phyloP scores from a whole-genome alignment of 2,113 vertebrate genomes.

The Calyptommatus sinebrachiatus region DNA sequence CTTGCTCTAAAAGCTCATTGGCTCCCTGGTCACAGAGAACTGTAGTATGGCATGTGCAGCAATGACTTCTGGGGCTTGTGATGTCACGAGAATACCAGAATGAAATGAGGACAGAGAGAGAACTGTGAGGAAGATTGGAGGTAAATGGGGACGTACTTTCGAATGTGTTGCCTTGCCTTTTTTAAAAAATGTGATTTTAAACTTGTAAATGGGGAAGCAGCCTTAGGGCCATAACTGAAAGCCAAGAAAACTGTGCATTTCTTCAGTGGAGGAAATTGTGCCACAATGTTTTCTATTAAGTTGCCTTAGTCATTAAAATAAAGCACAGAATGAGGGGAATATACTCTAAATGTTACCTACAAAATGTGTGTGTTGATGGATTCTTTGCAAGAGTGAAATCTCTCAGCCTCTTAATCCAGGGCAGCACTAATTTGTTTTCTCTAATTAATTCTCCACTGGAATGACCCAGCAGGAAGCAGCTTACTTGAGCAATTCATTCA shows the following conservation, averaged over 20 bases:
- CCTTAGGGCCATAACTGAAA: slow-evolving; percentile 22
- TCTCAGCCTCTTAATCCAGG: slow-evolving; percentile 39
- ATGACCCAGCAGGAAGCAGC: slow-evolving; percentile 44
- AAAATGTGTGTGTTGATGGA: slow-evolving; percentile 25
- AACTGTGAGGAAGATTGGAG: too few relatives aligned
- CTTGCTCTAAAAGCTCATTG: too few relatives aligned
- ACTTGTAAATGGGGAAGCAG: too few relatives aligned
- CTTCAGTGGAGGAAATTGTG: slow-evolving; percentile 18
- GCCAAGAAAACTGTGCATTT: slow-evolving; percentile 45
- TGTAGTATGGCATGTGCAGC: too few relatives aligned
- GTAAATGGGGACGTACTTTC: too few relatives aligned
- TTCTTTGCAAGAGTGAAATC: slow-evolving; percentile 39
- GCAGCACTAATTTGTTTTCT: slow-evolving; percentile 37
- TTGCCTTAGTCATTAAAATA: slow-evolving; percentile 42
- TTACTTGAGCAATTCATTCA: slow-evolving; percentile 36
- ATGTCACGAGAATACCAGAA: too few relatives aligned
- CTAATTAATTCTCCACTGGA: slow-evolving; percentile 49
- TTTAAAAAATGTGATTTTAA: too few relatives aligned
- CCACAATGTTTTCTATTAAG: slow-evolving; percentile 37
- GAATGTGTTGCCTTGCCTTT: too few relatives aligned
- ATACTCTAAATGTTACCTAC: slow-evolving; percentile 49
- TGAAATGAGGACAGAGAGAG: too few relatives aligned
- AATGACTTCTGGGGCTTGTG: too few relatives aligned
- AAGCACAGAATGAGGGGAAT: slow-evolving; percentile 38
- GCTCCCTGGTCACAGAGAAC: too few relatives aligned